Evolutionary conservation across 2,888 invertebrate genomes (phyloP), one percentile per base, ranked within the genome.

Genomic region (Drosophila longiperda): DNA sequence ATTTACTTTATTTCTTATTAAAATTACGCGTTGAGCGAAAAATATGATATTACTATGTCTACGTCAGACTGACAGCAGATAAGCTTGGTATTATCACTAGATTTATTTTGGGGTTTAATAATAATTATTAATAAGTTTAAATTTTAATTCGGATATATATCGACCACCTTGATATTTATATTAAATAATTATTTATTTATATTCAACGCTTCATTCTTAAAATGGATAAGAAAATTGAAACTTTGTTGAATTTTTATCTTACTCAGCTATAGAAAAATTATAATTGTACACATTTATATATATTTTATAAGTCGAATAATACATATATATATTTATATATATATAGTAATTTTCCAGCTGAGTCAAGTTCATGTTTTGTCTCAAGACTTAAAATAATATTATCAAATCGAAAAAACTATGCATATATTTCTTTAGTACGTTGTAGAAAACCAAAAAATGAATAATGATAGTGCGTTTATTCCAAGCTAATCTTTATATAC

Each of bases 111-210:
- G 0, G n/a, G 3, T n/a, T n/a, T n/a, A n/a, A n/a, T n/a, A n/a
- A n/a, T n/a, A n/a, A n/a, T n/a, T n/a, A n/a, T 34, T 29, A 49
- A 50, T 42, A 11, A 40, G 20, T 34, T 26, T 6, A 8, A 20
- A 42, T 54, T 53, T 48, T 0, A 34, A 73, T 50, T 40, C 1
- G 15, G 20, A 38, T 26, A 26, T 42, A 17, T 42, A 26, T 52
- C 42, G 53, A 71, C 53, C 53, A 58, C 33, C 2, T n/a, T 15
- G 11, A 53, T 48, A 71, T 17, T 54, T 55, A 52, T 61, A 45
- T 23, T 23, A 20, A 20, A 32, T 32, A 20, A n/a, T 15, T 45
- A 64, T n/a, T 62, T 58, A 42, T 58, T 42, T 49, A 45, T 29
- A n/a, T 15, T 8, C 34, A 40, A 20, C n/a, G 12, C 29, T 15